Evolutionary conservation across 2,797 vertebrate genomes (phyloP), one percentile per base, ranked within the genome.

Genomic region (Hydrophis major): DNA sequence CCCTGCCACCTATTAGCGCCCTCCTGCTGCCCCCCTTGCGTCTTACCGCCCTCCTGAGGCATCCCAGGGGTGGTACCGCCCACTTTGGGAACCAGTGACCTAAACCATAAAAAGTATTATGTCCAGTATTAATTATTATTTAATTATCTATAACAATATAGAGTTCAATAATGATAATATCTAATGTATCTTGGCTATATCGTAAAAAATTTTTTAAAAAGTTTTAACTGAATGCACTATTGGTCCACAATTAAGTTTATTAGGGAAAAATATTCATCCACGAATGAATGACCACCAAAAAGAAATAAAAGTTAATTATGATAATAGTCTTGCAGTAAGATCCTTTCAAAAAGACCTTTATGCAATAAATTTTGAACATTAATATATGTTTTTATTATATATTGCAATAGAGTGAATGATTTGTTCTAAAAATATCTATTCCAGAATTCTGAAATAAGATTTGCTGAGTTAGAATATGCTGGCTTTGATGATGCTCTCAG

Each of bases 401-500:
- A 89, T 86, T n/a, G 59, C 6, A 60, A 25, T 25, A 89, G 89
- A 92, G 56, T 59, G 18, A 89, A 37, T 50, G 57, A 47, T 37
- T 8, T 11, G 18, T 89, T 89, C 74, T 89, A 42, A 42, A 89
- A 89, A 53, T 89, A 89, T 11, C 37, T 56, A 59, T 18, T 27
- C 18, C 25, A 47, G 87, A 88, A 92, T 27, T 3, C 28, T 83
- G 69, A 89, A 83, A 60, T 60, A 55, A 89, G 56, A 63, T 27
- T 61, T 55, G 20, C 47, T 92, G 88, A 63, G 61, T 89, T 89
- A 92, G 87, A 89, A 59, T 74, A 42, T 86, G 14, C 74, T 86
- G 88, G 57, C 74, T 90, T 89, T 92, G 59, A 90, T 86, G 88
- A 50, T 86, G 57, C 59, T 63, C 89, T 86, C 55, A 61, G 83